Base-by-base conservation (phyloP, 2,113 vertebrate genomes). In the Cyphomyrus discorhynchus region DNA sequence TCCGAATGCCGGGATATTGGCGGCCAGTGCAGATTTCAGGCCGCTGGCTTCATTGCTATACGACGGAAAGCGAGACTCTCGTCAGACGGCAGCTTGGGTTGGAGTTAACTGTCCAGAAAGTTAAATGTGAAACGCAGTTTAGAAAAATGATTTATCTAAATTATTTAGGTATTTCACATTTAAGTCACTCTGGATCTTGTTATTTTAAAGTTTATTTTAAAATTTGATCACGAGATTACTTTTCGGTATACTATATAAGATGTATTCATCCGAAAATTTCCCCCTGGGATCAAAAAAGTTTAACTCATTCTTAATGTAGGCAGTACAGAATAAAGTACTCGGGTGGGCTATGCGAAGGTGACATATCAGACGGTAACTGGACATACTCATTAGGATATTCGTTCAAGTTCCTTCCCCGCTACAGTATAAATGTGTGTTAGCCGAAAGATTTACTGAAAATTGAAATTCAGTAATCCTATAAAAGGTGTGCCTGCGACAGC, bases 11-110 rank as follows among this genome's bases (percentile, higher is more conserved):
- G 7, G 39, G 13, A 85, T 35, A 88, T 70, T 10, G 13, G 58
- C 85, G n/a, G 89, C 86, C 35, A 88, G 90, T 49, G 39, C 10
- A 90, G 50, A 87, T 85, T 13, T 52, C 4, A 66, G n/a, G 45
- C 70, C 6, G 27, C 27, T 21, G 47, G 31, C 39, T 17, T 88
- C 39, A 46, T 77, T 35, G 46, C 9, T 35, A 9, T 39, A 42
- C 15, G 13, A 39, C 35, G 56, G 62, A 56, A 5, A 85, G 56
- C 17, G 50, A 53, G 21, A 91, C 52, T 24, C 21, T 24, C 5
- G 45, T 77, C 66, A 56, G 70, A 50, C 3, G 84, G 49, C 6
- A 35, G 15, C 19, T 45, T 47, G 86, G 46, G 56, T 1, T 77
- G 31, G 89, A 49, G n/a, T 52, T 27, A 56, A 49, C 85, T 56